Percentiles rank a stretch among this genome's conserved stretches.
Conservation (phyloP, 2,113 vertebrate genomes). For the Lichenostomus cassidix region DNA sequence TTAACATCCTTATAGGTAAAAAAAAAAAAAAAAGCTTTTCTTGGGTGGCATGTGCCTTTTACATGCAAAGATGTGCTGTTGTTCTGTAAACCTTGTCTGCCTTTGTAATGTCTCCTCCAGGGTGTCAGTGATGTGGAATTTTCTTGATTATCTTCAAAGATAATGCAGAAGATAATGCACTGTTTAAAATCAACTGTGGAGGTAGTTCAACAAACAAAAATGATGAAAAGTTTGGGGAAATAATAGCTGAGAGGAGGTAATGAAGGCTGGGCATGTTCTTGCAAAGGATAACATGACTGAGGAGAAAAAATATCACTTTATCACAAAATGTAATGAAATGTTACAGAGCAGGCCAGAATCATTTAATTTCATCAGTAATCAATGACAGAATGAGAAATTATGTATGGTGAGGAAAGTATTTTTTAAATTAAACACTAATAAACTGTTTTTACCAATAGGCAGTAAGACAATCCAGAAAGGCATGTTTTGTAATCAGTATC, state of each 20-base stretch:
- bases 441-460: background rate
- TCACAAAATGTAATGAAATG: background rate
- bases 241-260: constrained; percentile 15
- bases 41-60: constrained; percentile 6
- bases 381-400: background rate
- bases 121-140: background rate
- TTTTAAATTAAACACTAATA: background rate
- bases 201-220: constrained; percentile 44
- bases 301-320: background rate
- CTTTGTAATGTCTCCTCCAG: constrained; percentile 16
- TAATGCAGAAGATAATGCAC: background rate
- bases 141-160: constrained; percentile 22
- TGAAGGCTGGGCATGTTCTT: constrained; percentile 32
- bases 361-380: background rate
- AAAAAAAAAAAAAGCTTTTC: background rate
- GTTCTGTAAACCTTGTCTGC: background rate
- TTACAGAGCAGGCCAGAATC: background rate
- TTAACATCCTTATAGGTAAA: background rate
- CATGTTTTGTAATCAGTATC: background rate
- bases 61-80: background rate
- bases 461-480: background rate
- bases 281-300: background rate
- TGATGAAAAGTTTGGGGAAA: constrained; percentile 33
- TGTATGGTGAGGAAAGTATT: background rate
- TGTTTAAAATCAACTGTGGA: constrained; percentile 29